Conservation (phyloP, 2,797 vertebrate genomes). For the Hypotaenidia okinawae region DNA sequence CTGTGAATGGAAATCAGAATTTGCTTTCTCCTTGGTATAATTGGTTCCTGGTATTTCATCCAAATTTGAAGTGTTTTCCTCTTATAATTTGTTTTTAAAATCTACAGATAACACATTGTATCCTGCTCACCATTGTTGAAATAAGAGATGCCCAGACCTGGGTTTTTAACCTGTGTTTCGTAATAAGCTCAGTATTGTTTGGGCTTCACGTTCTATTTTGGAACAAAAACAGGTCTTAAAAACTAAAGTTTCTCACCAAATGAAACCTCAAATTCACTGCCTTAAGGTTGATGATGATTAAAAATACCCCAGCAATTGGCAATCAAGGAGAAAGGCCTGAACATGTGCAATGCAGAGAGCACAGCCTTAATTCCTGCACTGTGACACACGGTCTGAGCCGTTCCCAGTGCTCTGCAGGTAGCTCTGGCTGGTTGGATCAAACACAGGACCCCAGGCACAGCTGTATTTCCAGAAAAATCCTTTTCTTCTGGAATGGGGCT, state of each 20-base stretch:
- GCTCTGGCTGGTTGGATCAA: background rate
- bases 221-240: background rate
- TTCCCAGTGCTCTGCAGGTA: background rate
- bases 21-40: slow-evolving; percentile 3
- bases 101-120: slow-evolving; percentile 6
- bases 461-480: background rate
- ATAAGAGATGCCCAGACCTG: background rate
- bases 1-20: background rate
- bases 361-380: accelerated
- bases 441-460: background rate
- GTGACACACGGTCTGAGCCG: background rate
- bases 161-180: background rate
- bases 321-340: background rate
- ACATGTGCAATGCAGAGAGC: background rate
- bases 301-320: background rate
- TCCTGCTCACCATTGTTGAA: background rate
- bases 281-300: background rate
- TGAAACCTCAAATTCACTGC: background rate
- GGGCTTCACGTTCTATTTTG: background rate
- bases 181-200: slow-evolving; percentile 1
- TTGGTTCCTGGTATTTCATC: slow-evolving; percentile 35
- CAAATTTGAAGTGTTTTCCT: slow-evolving; percentile 7
- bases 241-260: slow-evolving; percentile 21
- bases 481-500: background rate
- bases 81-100: background rate